A percentile compares a stretch with the other conserved stretches of the same genome.
phyloP scores from a whole-genome alignment of 1,140 invertebrate species.

The Nephila pilipes region DNA sequence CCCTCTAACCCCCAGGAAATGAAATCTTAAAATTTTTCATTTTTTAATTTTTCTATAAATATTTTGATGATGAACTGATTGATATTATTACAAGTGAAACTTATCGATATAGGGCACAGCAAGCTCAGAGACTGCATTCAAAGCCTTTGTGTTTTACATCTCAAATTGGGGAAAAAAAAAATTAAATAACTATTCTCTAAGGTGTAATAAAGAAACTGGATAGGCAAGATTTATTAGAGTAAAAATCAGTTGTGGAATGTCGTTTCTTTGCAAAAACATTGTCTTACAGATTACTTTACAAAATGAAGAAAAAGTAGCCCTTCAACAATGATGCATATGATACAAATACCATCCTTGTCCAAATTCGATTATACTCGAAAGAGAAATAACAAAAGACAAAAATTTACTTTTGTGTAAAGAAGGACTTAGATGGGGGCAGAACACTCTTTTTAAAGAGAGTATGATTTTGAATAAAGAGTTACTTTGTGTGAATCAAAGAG shows the following conservation, averaged over 20 bases:
- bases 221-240: background rate
- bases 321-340: conserved; percentile 50
- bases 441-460: too few species aligned
- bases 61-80: conserved; percentile 50
- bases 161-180: background rate
- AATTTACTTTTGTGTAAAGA: background rate
- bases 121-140: background rate
- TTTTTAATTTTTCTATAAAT: conserved; percentile 10
- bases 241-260: conserved; percentile 25
- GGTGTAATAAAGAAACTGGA: background rate
- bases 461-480: conserved; percentile 47
- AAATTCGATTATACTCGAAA: conserved; percentile 20
- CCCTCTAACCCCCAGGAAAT: too few species aligned
- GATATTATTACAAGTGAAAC: conserved; percentile 29
- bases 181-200: background rate
- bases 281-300: conserved; percentile 19
- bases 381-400: conserved; percentile 40
- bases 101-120: background rate
- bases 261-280: background rate
- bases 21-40: too few species aligned
- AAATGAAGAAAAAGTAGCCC: conserved; percentile 22
- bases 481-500: conserved; percentile 30
- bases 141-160: background rate
- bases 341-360: conserved; percentile 38
- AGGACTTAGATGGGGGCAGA: too few species aligned